Evolutionary conservation across 2,113 vertebrate genomes (phyloP).

Genomic region (Barnardius zonarius): DNA sequence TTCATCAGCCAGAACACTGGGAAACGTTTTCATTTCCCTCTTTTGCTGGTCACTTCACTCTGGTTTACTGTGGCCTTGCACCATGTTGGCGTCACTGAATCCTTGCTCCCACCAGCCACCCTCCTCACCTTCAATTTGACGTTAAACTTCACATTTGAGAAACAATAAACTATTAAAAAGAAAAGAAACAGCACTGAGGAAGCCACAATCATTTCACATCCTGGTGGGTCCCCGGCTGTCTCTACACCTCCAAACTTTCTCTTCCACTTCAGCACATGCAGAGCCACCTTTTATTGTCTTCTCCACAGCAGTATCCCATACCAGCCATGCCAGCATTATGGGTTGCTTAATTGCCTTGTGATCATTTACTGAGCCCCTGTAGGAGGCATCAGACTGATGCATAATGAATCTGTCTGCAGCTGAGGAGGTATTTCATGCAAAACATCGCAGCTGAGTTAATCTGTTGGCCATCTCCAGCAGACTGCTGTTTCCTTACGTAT

Average conservation of each 20-base stretch:
- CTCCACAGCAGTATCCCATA: rapidly evolving
- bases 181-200: rapidly evolving
- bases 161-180: not conserved
- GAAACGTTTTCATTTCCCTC: not conserved
- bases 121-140: not conserved
- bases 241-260: not conserved
- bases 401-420: not conserved
- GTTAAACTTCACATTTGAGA: not conserved
- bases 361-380: not conserved
- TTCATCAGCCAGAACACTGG: not conserved
- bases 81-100: rapidly evolving
- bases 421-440: not conserved
- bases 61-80: not conserved
- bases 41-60: not conserved
- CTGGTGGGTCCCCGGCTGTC: not conserved
- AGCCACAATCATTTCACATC: not conserved
- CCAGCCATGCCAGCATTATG: not conserved
- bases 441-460: not conserved
- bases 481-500: not conserved
- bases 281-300: not conserved
- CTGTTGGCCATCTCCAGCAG: not conserved
- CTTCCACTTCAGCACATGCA: not conserved
- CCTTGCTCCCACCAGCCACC: not conserved
- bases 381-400: not conserved
- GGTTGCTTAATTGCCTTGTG: not conserved